Percentiles rank a stretch among this genome's conserved stretches.
Evolutionary conservation across 2,113 vertebrate genomes (phyloP).

Genomic region (Cisticola juncidis): DNA sequence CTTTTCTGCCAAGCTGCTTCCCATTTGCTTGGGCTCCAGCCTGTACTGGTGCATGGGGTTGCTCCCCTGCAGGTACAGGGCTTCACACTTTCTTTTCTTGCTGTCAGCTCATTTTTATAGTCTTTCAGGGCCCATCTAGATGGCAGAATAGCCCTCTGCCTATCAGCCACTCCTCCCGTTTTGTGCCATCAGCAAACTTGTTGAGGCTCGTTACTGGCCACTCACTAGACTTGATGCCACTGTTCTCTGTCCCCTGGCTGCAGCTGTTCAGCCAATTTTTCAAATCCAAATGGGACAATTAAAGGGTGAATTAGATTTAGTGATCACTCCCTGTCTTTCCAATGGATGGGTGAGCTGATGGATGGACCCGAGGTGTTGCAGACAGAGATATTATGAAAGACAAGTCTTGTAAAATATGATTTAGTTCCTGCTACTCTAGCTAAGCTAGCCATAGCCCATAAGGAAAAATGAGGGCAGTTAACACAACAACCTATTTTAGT

Average conservation of each 20-base stretch:
- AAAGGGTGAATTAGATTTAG: neutral
- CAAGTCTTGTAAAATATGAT: neutral
- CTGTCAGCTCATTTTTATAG: neutral
- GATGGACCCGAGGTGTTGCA: neutral
- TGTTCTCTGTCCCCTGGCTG: neutral
- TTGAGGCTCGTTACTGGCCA: neutral
- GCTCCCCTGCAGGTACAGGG: neutral
- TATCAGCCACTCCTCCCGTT: neutral
- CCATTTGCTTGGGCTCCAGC: neutral
- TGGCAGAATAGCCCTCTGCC: neutral
- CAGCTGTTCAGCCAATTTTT: neutral
- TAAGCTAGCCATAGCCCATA: neutral
- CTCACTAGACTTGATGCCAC: neutral
- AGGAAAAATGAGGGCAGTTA: neutral
- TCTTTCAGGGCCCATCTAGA: neutral
- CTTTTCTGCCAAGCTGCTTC: neutral
- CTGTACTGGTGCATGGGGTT: neutral
- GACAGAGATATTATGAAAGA: neutral
- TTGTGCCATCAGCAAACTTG: neutral
- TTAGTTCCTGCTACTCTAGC: neutral
- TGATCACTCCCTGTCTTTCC: neutral
- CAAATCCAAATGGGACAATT: neutral
- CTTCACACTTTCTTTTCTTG: neutral
- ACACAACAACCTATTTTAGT: neutral
- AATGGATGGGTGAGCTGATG: neutral